Evolutionary conservation across 2,113 vertebrate genomes (phyloP).

Genomic region (Hyperopisus bebe): DNA sequence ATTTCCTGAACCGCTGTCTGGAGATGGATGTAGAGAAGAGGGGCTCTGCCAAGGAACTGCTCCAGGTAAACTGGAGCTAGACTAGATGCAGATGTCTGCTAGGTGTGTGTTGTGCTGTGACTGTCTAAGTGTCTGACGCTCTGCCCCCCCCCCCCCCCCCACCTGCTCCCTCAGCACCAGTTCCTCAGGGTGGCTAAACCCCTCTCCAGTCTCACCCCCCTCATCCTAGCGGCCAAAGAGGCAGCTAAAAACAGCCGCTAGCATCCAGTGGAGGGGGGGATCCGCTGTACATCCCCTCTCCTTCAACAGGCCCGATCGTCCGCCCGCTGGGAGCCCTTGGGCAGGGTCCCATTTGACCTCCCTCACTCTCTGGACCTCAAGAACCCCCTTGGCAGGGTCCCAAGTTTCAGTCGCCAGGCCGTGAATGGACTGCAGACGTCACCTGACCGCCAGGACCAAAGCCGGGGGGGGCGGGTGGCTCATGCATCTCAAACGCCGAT

Average conservation of each 20-base stretch:
- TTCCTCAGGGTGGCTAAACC: conserved; percentile 95
- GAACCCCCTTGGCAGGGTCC: conserved; percentile 14
- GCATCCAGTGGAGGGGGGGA: conserved; percentile 8
- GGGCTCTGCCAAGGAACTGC: conserved; percentile 85
- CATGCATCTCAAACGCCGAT: background rate
- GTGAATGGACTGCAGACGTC: background rate
- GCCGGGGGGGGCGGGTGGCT: background rate
- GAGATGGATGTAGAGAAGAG: conserved; percentile 98
- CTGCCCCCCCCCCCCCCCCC: background rate
- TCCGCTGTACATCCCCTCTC: background rate
- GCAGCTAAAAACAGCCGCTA: conserved; percentile 89
- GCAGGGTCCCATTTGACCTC: background rate
- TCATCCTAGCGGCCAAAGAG: conserved; percentile 93
- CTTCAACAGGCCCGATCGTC: conserved; percentile 21
- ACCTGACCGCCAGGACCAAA: background rate
- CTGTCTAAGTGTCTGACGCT: background rate
- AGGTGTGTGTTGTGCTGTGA: background rate
- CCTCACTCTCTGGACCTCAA: background rate
- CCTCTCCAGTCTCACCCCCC: conserved; percentile 88
- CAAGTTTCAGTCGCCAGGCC: background rate
- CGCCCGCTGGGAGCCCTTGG: background rate
- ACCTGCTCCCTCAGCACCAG: conserved; percentile 68
- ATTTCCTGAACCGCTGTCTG: conserved; percentile 88
- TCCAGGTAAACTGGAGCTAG: conserved; percentile 81
- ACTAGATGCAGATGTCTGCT: background rate